Conservation (phyloP, 1,140 invertebrate species). For the Penaeus indicus region DNA sequence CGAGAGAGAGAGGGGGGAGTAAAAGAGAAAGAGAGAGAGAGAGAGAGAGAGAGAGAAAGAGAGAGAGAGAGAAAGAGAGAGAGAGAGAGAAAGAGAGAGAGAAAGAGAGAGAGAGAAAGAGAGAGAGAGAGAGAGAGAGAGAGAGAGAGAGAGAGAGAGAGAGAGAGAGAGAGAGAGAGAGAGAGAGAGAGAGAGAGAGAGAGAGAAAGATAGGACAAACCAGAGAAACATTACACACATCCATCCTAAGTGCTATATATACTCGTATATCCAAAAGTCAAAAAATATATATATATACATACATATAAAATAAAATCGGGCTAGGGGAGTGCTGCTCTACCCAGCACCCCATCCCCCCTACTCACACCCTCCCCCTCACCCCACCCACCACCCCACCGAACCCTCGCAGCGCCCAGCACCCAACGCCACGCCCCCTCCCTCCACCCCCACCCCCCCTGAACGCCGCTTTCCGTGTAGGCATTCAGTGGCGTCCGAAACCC, state of each 20-base stretch:
- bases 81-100: too few relatives aligned
- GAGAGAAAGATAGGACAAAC: not conserved
- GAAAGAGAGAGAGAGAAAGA: too few relatives aligned
- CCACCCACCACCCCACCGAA: not conserved
- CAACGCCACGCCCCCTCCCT: not conserved
- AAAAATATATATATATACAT: too few relatives aligned
- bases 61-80: too few relatives aligned
- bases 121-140: not conserved
- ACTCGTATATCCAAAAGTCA: too few relatives aligned
- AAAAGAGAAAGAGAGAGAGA: too few relatives aligned
- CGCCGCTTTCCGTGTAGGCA: constrained; percentile 58
- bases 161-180: constrained; percentile 28
- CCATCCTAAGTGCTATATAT: not conserved
- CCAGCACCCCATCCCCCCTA: too few relatives aligned
- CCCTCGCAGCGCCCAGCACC: not conserved
- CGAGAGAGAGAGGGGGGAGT: too few relatives aligned
- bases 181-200: constrained; percentile 7
- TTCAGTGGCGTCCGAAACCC: constrained; percentile 38
- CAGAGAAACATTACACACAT: not conserved
- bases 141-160: constrained; percentile 32
- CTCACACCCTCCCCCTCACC: too few relatives aligned
- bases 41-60: too few relatives aligned
- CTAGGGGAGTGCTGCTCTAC: too few relatives aligned
- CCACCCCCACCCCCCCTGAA: constrained; percentile 42
- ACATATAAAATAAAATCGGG: too few relatives aligned